phyloP scores from a whole-genome alignment of 2,888 invertebrate species.

The Artemia sinica region DNA sequence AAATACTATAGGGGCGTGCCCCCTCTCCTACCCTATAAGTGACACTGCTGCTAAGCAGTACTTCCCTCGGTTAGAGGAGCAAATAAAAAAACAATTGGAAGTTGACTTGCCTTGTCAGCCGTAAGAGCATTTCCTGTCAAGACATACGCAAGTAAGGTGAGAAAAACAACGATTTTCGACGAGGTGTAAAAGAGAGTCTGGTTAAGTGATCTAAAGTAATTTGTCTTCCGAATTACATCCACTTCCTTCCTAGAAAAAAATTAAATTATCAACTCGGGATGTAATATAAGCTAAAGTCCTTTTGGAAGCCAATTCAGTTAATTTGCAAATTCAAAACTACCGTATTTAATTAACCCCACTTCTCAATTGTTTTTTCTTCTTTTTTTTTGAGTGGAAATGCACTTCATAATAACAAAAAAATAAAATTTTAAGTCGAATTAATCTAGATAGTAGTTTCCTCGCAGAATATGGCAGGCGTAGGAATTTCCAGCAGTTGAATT shows the following conservation, averaged over 20 bases:
- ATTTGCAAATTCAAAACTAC: too few species aligned
- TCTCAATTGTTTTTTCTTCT: too few species aligned
- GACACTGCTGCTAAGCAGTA: neutral
- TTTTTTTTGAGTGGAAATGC: too few species aligned
- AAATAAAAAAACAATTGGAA: neutral
- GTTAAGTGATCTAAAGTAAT: slow-evolving; percentile 30
- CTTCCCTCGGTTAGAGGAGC: neutral
- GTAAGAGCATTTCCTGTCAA: slow-evolving; percentile 30
- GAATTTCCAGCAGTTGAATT: too few species aligned
- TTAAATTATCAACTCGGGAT: neutral
- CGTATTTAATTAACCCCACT: too few species aligned
- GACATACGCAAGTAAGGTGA: slow-evolving; percentile 32
- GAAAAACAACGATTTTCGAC: slow-evolving; percentile 34
- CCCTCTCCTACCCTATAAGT: neutral
- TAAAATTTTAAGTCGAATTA: too few species aligned
- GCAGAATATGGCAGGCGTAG: too few species aligned
- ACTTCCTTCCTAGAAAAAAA: slow-evolving; percentile 32
- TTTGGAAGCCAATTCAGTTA: too few species aligned
- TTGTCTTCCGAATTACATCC: slow-evolving; percentile 27
- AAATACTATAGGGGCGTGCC: too few species aligned
- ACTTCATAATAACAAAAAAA: too few species aligned
- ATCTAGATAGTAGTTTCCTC: too few species aligned
- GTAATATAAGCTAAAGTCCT: too few species aligned
- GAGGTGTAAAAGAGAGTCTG: slow-evolving; percentile 34
- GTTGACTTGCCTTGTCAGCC: slow-evolving; percentile 29